Base-by-base conservation (phyloP, 2,888 invertebrate species). In the Pristionchus fissidentatus region DNA sequence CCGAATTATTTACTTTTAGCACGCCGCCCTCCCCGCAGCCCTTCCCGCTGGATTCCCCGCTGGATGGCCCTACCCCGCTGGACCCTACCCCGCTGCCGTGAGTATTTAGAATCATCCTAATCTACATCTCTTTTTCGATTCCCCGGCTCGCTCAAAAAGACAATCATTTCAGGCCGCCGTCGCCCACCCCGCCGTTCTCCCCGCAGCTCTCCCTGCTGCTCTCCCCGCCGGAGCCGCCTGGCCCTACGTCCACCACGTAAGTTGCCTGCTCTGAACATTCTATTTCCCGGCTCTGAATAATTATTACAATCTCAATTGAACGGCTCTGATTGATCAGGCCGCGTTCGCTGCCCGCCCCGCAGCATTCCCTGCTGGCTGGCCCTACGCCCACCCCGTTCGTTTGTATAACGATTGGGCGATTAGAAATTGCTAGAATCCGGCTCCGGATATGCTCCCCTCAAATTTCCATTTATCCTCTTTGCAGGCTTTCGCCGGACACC, bases 321-420 rank as follows among this genome's bases (percentile, higher is more conserved):
- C 41, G n/a, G 43, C 2, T 15, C n/a, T 70, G 41, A 41, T 41
- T 70, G 13, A 70, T 70, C 70, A 70, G 70, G 70, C 66, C 22
- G n/a, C 41, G 13, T 0, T 70, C 26, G 70, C 70, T 26, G 41
- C n/a, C n/a, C 22, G 41, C 38, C 41, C 66, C n/a, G 66, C 70
- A 43, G 70, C 70, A 13, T 70, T 26, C 70, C 70, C 70, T 26
- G 70, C 70, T 70, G 70, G 70, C 70, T 70, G 70, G 77, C 52
- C 77, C 49, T 77, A 49, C 19, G 49, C 49, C 29, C 32, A 29
- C 29, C 32, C 77, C 32, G 77, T 77, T 77, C 46, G 77, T 77
- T 77, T 77, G 52, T 22, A 77, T 77, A 32, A 15, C 15, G 5
- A 49, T 77, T 77, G 77, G 77, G 77, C 77, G 32, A 49, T 49